Base-by-base conservation (phyloP, 2,888 invertebrate genomes). In the Trachelus troglodyta region DNA sequence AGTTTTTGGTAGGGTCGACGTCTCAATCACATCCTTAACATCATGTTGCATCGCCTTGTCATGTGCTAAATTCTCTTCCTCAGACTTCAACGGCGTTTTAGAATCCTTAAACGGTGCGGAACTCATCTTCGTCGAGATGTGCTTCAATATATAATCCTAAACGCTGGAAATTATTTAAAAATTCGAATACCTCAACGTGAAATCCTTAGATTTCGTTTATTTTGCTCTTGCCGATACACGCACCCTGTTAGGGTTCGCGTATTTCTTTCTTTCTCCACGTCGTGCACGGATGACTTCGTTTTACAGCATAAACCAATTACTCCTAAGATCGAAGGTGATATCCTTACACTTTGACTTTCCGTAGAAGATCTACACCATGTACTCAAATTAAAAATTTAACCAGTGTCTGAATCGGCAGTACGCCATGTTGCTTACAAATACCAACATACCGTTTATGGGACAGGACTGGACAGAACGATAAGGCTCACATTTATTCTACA, bases 1-100 rank as follows among this genome's bases (percentile, higher is more conserved):
- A 6, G 86, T 85, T 35, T 74, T 79, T 77, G 76, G 75, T 12
- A 71, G 56, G 6, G 56, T 56, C 9, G 23, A 23, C 56, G 56
- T 23, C 56, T 6, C 56, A 56, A 56, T 15, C 56, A 23, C 56
- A 56, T 56, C 23, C 56, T 56, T 56, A 56, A 56, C 23, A 23
- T 56, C 23, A 23, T 56, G 23, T 56, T 56, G 56, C 23, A 15
- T 9, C 23, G 23, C 23, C 56, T 56, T 56, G 9, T 56, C 23
- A 56, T 56, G 23, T 56, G 56, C 23, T 23, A 23, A 9, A 23
- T 56, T 56, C 9, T 56, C 23, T 9, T 56, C 56, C 9, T 56
- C 56, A 56, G 23, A 56, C 23, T 56, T 56, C 23, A 56, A 56
- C 9, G 40, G 40, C 40, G 56, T 56, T 56, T 56, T 23, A 23